phyloP scores from a whole-genome alignment of 1,140 invertebrate species.

The Meloidogyne floridensis region DNA sequence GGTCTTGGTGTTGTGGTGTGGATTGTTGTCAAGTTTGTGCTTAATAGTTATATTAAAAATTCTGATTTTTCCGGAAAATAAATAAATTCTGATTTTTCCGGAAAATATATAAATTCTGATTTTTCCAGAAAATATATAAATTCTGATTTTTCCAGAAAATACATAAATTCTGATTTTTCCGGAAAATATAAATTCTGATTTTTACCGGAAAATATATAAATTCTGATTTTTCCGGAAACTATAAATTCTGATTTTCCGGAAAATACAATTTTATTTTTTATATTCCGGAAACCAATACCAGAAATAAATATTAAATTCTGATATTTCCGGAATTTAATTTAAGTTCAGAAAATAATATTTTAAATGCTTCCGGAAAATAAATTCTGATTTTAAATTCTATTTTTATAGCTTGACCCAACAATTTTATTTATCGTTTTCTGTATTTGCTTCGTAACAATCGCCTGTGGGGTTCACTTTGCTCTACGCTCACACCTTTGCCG shows the following conservation, averaged over 20 bases:
- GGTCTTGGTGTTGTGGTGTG: slow-evolving; percentile 29
- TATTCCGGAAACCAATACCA: not conserved
- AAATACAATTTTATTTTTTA: not conserved
- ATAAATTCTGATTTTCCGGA: too few relatives aligned
- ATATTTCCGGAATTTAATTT: not conserved
- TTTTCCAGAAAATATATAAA: not conserved
- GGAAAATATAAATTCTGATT: not conserved
- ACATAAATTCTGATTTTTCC: not conserved
- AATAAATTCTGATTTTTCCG: not conserved
- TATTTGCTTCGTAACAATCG: not conserved
- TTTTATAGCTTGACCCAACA: slow-evolving; percentile 20
- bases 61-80: not conserved
- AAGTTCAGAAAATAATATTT: not conserved
- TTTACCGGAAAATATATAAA: not conserved
- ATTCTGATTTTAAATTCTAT: not conserved
- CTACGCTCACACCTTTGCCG: slow-evolving; percentile 12
- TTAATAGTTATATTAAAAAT: not conserved
- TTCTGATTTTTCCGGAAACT: not conserved
- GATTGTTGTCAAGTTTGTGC: slow-evolving; percentile 21
- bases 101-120: not conserved
- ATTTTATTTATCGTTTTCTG: slow-evolving; percentile 21
- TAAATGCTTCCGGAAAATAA: not conserved
- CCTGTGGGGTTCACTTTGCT: slow-evolving; percentile 11
- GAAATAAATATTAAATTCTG: not conserved
- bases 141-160: not conserved